phyloP scores from a whole-genome alignment of 2,797 vertebrate species.

The Hemibagrus guttatus region DNA sequence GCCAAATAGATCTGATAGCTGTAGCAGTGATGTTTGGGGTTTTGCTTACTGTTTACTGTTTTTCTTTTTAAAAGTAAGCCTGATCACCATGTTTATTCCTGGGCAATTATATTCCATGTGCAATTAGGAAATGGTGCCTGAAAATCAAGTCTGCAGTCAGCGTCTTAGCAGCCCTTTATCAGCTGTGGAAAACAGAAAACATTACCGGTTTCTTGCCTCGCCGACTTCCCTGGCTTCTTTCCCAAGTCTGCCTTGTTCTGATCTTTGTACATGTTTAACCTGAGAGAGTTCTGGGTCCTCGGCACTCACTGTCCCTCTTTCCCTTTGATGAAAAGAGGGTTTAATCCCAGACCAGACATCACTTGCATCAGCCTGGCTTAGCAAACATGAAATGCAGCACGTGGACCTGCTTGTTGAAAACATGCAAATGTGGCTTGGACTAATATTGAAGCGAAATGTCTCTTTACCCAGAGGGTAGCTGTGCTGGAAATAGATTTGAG shows the following conservation, averaged over 20 bases:
- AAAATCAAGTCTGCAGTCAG: neutral
- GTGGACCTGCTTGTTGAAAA: conserved; percentile 76
- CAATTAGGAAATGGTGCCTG: neutral
- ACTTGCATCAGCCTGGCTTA: conserved; percentile 76
- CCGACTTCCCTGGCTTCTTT: conserved; percentile 14
- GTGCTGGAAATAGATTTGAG: conserved; percentile 27
- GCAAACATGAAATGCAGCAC: conserved; percentile 65
- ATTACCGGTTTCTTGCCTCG: neutral
- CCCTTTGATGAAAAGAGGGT: conserved; percentile 86
- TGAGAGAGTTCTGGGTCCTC: conserved; percentile 4
- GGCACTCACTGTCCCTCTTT: conserved; percentile 63
- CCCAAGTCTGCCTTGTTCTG: neutral
- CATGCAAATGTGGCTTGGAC: conserved; percentile 86
- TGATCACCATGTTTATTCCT: neutral
- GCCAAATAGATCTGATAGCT: neutral
- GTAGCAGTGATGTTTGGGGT: neutral
- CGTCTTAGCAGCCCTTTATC: conserved; percentile 21
- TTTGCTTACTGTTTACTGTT: neutral
- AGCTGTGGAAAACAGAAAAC: conserved; percentile 4
- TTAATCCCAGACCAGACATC: conserved; percentile 86
- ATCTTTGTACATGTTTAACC: conserved; percentile 2
- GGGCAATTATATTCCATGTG: neutral
- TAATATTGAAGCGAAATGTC: conserved; percentile 68
- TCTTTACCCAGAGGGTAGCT: conserved; percentile 27
- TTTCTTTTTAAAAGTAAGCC: neutral